These are phyloP conservation scores for Chloropsis cyanopogon DNA, from an alignment of 2,113 vertebrate genomes.

Conservation along the genomic window DNA sequence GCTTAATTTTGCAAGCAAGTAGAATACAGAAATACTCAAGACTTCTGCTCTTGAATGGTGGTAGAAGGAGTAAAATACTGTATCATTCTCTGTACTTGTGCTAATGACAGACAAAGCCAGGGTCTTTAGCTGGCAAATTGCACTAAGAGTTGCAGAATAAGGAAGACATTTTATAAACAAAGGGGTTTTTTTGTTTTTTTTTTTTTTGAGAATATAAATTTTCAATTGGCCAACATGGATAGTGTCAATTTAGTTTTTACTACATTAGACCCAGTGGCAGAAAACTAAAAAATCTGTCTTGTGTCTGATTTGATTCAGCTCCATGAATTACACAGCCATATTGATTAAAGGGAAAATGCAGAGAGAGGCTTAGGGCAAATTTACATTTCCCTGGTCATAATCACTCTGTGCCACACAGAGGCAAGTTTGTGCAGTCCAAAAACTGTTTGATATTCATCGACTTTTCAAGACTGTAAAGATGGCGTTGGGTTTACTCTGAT, in stretches of 20 bases:
- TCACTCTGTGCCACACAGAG: background rate
- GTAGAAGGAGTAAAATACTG: background rate
- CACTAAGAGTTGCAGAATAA: background rate
- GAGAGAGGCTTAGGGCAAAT: background rate
- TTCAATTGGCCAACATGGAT: background rate
- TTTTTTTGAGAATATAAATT: background rate
- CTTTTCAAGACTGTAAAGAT: background rate
- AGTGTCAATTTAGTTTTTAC: background rate
- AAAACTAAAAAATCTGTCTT: background rate
- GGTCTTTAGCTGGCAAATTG: background rate
- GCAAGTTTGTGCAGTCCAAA: background rate
- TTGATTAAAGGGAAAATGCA: background rate
- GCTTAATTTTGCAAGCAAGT: background rate
- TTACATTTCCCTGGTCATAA: background rate
- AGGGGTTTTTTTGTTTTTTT: too few species aligned
- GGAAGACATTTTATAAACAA: background rate
- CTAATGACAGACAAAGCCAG: background rate
- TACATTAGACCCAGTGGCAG: background rate
- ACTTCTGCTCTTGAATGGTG: background rate
- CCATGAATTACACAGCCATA: rapidly evolving
- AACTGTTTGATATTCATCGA: rapidly evolving
- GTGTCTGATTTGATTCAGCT: background rate
- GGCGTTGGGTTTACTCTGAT: background rate
- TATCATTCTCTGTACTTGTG: background rate
- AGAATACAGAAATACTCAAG: background rate